Percentiles rank a stretch among this genome's conserved stretches.
These are phyloP conservation scores for Laodelphax striatellus DNA, from an alignment of 1,140 invertebrate genomes.

Conservation along the genomic window DNA sequence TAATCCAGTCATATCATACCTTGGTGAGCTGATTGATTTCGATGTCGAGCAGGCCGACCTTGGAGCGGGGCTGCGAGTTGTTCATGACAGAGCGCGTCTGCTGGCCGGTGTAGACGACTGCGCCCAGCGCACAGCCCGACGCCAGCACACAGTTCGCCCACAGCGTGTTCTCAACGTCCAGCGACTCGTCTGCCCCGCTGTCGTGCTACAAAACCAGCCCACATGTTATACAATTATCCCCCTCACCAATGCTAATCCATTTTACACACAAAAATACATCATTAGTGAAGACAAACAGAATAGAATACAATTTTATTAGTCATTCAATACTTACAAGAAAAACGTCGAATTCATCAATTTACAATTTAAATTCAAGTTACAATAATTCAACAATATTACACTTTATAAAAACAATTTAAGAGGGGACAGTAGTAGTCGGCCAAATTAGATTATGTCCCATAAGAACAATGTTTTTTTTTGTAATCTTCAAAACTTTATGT, in stretches of 20 bases:
- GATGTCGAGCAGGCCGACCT: constrained; percentile 88
- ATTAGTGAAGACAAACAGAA: no score
- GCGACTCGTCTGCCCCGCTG: constrained; percentile 55
- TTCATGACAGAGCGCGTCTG: constrained; percentile 98
- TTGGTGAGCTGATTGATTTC: constrained; percentile 95
- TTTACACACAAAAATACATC: no score
- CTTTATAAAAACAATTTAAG: no score
- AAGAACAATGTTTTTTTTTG: no score
- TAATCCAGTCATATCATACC: constrained; percentile 34
- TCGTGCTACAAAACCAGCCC: constrained; percentile 37
- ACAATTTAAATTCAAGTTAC: background rate
- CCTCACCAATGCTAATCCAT: no score
- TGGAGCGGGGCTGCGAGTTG: constrained; percentile 87
- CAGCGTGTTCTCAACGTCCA: constrained; percentile 93
- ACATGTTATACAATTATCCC: no score
- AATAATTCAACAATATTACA: constrained; percentile 13
- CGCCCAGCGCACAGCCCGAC: constrained; percentile 87
- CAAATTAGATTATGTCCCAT: no score
- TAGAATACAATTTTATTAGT: no score
- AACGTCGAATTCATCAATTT: no score
- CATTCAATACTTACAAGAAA: no score
- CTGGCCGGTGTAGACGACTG: constrained; percentile 92
- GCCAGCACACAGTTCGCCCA: constrained; percentile 98
- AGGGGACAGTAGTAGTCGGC: no score
- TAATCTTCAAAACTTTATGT: no score